Percentiles rank a stretch among this genome's conserved stretches.
These are phyloP conservation scores for Pseudotriccus pelzelni DNA, from an alignment of 2,797 vertebrate genomes.

Conservation along the genomic window DNA sequence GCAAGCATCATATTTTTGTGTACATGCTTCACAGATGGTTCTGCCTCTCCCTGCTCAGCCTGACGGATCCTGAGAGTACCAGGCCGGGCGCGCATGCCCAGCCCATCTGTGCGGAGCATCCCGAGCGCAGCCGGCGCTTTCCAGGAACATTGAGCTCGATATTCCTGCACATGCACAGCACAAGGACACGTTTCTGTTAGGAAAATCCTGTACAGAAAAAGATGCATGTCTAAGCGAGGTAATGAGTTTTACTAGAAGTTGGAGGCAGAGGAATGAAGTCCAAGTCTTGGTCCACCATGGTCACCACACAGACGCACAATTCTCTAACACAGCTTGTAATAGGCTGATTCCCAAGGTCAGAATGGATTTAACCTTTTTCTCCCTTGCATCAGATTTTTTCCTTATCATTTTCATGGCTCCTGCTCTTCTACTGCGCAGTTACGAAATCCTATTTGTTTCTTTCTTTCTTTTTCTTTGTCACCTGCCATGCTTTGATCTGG, in stretches of 20 bases:
- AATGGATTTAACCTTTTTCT: background rate
- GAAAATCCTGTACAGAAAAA: background rate
- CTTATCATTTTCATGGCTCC: background rate
- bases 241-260: background rate
- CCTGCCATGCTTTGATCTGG: background rate
- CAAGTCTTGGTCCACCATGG: accelerated
- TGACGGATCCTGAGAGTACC: background rate
- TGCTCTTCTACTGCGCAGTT: background rate
- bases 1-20: background rate
- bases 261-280: background rate
- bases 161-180: background rate
- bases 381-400: background rate
- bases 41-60: background rate
- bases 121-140: background rate
- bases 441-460: background rate
- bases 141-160: background rate
- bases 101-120: background rate
- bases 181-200: background rate
- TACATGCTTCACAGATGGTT: background rate
- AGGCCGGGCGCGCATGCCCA: background rate
- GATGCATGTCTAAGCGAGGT: background rate
- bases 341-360: background rate
- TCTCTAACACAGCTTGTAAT: background rate
- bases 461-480: background rate
- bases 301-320: background rate